Conservation (phyloP, 2,888 invertebrate species). For the Torymus aiolomorphi region DNA sequence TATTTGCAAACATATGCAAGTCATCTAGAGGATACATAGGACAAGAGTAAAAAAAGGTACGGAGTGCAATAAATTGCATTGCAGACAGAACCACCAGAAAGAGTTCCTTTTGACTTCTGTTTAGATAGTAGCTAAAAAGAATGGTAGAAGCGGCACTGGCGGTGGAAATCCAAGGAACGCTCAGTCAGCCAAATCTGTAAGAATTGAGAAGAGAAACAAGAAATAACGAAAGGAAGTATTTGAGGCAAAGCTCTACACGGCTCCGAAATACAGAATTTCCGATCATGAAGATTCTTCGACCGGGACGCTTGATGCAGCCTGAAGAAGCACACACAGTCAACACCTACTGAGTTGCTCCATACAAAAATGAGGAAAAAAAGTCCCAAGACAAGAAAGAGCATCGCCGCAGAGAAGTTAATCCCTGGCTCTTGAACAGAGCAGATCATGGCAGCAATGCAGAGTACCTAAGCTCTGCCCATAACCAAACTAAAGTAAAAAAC, state of each 20-base stretch:
- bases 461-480: too few species aligned
- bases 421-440: too few species aligned
- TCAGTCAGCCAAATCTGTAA: slow-evolving; percentile 54
- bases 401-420: too few species aligned
- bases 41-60: slow-evolving; percentile 58
- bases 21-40: slow-evolving; percentile 60
- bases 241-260: slow-evolving; percentile 48
- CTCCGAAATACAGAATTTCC: slow-evolving; percentile 41
- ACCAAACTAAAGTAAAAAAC: too few species aligned
- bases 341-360: too few species aligned
- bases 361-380: too few species aligned
- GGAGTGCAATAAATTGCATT: slow-evolving; percentile 62
- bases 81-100: slow-evolving; percentile 54
- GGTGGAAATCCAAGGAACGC: slow-evolving; percentile 41
- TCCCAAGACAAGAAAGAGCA: too few species aligned
- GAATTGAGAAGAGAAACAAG: slow-evolving; percentile 52
- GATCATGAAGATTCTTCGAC: too few species aligned
- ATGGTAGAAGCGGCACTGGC: slow-evolving; percentile 50
- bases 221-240: slow-evolving; percentile 52
- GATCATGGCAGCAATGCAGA: too few species aligned
- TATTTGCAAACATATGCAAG: slow-evolving; percentile 61
- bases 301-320: too few species aligned
- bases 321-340: too few species aligned
- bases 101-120: slow-evolving; percentile 53
- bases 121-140: slow-evolving; percentile 57